phyloP scores from a whole-genome alignment of 2,797 vertebrate genomes.

The Argyrosomus regius region DNA sequence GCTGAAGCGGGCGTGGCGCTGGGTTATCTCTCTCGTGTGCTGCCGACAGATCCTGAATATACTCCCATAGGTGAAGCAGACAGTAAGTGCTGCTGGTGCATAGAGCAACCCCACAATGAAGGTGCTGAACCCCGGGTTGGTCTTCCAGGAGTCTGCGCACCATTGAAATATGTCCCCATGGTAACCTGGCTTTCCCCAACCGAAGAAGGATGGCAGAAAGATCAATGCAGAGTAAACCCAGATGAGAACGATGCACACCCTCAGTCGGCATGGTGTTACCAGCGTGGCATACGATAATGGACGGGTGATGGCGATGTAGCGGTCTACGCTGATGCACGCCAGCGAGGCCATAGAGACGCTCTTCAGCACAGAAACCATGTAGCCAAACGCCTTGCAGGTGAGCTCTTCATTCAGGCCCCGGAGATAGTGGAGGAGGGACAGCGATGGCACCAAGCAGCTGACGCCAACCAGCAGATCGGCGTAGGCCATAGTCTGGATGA shows the following conservation, averaged over 20 bases:
- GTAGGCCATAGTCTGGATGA: conserved; percentile 98
- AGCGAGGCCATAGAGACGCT: conserved; percentile 97
- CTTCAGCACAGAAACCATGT: conserved; percentile 95
- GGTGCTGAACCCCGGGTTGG: conserved; percentile 90
- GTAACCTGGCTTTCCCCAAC: conserved; percentile 97
- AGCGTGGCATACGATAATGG: conserved; percentile 93
- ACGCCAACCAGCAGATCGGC: conserved; percentile 95
- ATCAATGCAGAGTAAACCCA: conserved; percentile 94
- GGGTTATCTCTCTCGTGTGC: conserved; percentile 94
- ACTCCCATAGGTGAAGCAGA: conserved; percentile 96
- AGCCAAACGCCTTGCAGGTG: conserved; percentile 93
- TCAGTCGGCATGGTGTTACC: conserved; percentile 93
- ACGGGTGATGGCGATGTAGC: conserved; percentile 94
- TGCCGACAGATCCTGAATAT: conserved; percentile 97
- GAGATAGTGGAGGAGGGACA: conserved; percentile 91
- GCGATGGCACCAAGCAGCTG: conserved; percentile 94
- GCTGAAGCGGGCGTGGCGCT: conserved; percentile 92
- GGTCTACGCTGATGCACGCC: conserved; percentile 95
- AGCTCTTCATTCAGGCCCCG: conserved; percentile 89
- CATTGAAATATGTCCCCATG: conserved; percentile 94
- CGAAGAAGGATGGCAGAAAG: conserved; percentile 93
- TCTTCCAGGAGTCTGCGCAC: conserved; percentile 93
- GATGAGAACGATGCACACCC: conserved; percentile 91
- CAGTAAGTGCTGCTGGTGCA: conserved; percentile 91
- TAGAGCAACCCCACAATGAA: conserved; percentile 94